Evolutionary conservation across 2,888 invertebrate species (phyloP).

Genomic region (Lasioglossum figueresi): DNA sequence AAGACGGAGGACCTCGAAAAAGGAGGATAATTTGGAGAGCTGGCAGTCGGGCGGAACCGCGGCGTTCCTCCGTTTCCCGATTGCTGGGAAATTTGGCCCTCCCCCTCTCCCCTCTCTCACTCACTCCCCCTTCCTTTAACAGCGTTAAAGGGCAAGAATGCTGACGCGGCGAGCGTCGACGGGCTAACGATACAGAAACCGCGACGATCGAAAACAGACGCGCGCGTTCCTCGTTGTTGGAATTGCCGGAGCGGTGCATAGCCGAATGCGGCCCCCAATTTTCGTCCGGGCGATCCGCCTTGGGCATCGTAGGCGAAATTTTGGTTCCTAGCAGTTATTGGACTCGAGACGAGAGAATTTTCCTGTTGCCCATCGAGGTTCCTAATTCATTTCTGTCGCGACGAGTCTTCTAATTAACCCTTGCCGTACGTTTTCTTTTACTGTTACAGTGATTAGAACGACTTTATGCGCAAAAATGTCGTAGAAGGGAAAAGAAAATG

Average conservation of each 20-base stretch:
- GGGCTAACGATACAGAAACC: constrained; percentile 41
- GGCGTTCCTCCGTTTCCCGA: constrained; percentile 34
- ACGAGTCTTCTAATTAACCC: not conserved
- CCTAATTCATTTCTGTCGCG: not conserved
- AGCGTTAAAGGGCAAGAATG: constrained; percentile 42
- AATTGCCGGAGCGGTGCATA: constrained; percentile 1
- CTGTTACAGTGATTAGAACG: too few species aligned
- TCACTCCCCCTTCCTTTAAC: constrained; percentile 17
- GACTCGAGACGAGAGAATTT: not conserved
- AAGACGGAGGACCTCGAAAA: not conserved
- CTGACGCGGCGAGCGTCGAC: constrained; percentile 35
- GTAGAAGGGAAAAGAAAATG: too few species aligned
- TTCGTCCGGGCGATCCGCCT: too few species aligned
- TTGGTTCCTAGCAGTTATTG: not conserved
- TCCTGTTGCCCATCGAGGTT: not conserved
- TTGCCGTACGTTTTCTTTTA: too few species aligned
- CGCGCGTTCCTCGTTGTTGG: constrained; percentile 40
- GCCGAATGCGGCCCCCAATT: not conserved
- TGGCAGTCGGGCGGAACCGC: constrained; percentile 1
- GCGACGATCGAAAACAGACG: constrained; percentile 36
- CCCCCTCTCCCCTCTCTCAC: constrained; percentile 16
- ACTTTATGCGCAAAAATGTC: too few species aligned
- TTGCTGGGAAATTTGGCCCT: constrained; percentile 24
- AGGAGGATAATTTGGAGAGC: constrained; percentile 39
- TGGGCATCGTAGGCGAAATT: constrained; percentile 7